Conservation (phyloP, 1,140 invertebrate genomes). For the Brachionus rotundiformis region DNA sequence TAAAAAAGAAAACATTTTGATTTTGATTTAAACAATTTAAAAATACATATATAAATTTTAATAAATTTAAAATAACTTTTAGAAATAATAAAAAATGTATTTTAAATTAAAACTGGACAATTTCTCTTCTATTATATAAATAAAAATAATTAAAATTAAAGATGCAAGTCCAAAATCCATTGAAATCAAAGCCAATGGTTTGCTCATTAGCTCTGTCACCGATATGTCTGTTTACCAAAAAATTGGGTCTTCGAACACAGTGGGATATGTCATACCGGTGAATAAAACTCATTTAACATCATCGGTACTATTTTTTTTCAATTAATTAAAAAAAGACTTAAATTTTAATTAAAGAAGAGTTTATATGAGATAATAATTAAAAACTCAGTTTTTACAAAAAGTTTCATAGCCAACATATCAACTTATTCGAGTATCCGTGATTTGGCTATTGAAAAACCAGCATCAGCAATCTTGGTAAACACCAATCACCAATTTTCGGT, state of each 20-base stretch:
- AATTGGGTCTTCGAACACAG: background rate
- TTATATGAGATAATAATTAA: background rate
- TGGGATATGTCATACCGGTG: background rate
- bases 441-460: background rate
- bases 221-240: background rate
- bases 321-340: background rate
- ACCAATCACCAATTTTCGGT: background rate
- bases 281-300: background rate
- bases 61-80: too few relatives aligned
- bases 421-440: background rate
- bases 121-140: background rate
- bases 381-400: background rate
- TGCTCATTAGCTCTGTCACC: background rate
- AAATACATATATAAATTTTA: too few relatives aligned
- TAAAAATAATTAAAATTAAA: background rate
- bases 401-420: background rate
- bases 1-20: too few relatives aligned
- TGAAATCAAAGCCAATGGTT: background rate
- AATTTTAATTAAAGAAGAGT: background rate
- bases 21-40: too few relatives aligned
- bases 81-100: too few relatives aligned
- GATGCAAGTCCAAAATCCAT: background rate
- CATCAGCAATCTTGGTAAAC: background rate
- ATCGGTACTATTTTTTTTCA: background rate
- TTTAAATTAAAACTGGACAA: too few relatives aligned